phyloP scores from a whole-genome alignment of 2,888 invertebrate species.

The Pristionchus japonicus region DNA sequence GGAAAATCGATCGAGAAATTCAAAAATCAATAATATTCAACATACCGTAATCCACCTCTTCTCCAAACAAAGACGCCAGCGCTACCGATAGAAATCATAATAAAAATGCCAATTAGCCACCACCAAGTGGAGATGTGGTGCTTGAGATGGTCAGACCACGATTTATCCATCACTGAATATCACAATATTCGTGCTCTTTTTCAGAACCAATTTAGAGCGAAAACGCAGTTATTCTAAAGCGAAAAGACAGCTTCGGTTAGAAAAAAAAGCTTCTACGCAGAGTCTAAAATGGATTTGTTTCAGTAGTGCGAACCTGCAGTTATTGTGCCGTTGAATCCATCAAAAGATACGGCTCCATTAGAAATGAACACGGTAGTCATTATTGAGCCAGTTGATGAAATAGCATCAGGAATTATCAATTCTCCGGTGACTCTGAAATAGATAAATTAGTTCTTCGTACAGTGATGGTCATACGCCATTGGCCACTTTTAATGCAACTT shows the following conservation, averaged over 20 bases:
- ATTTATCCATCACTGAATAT: neutral
- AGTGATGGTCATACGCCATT: too few relatives aligned
- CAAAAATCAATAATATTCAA: neutral
- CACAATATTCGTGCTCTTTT: neutral
- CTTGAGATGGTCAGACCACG: slow-evolving; percentile 1
- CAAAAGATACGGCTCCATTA: neutral
- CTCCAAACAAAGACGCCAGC: too few relatives aligned
- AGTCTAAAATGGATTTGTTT: neutral
- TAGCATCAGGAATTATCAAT: neutral
- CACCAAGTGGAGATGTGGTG: slow-evolving; percentile 11
- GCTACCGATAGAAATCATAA: neutral
- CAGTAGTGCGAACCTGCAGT: neutral
- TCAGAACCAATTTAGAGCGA: neutral
- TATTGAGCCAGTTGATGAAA: neutral
- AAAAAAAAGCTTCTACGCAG: neutral
- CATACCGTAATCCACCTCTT: too few relatives aligned
- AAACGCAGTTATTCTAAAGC: neutral
- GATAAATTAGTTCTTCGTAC: neutral
- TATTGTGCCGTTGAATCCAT: neutral
- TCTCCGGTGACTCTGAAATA: neutral
- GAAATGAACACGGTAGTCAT: neutral
- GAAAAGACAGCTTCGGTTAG: neutral
- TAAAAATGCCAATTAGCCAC: neutral
- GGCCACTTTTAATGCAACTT: too few relatives aligned
- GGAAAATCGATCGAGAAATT: too few relatives aligned